phyloP scores from a whole-genome alignment of 2,113 vertebrate genomes.

The Tamias sibiricus region DNA sequence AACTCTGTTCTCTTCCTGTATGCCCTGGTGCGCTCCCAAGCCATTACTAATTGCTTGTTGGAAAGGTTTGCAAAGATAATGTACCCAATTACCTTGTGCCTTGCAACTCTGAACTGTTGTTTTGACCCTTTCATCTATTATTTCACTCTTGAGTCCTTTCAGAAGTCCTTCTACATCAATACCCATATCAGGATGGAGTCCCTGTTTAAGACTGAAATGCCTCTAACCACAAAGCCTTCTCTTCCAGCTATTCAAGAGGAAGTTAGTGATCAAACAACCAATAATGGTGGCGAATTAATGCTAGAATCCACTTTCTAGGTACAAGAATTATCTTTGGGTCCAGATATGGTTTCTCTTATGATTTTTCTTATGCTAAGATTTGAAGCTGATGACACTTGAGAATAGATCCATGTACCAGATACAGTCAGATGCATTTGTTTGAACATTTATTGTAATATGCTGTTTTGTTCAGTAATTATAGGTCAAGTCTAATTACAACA shows the following conservation, averaged over 20 bases:
- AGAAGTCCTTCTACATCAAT: constrained; percentile 95
- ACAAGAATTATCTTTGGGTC: constrained; percentile 33
- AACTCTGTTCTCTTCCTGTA: constrained; percentile 98
- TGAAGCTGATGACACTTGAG: constrained; percentile 62
- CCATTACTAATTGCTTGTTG: constrained; percentile 93
- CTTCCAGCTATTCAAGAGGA: constrained; percentile 88
- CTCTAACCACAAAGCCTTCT: constrained; percentile 85
- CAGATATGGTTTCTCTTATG: constrained; percentile 43
- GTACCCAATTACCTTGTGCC: constrained; percentile 96
- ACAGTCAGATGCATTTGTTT: constrained; percentile 62
- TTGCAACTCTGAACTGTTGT: constrained; percentile 97
- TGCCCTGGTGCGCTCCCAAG: constrained; percentile 95
- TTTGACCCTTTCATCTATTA: constrained; percentile 98
- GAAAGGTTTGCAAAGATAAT: constrained; percentile 95
- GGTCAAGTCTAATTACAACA: constrained; percentile 75
- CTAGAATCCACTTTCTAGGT: constrained; percentile 90
- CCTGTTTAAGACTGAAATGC: constrained; percentile 90
- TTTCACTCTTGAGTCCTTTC: constrained; percentile 98
- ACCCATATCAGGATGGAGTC: constrained; percentile 92
- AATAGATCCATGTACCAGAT: constrained; percentile 64
- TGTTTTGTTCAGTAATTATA: constrained; percentile 80
- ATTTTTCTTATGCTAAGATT: constrained; percentile 62
- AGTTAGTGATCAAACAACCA: constrained; percentile 87
- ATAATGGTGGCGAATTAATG: constrained; percentile 91
- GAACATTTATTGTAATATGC: constrained; percentile 65